phyloP scores from a whole-genome alignment of 2,113 vertebrate species.

The Thomomys bottae region DNA sequence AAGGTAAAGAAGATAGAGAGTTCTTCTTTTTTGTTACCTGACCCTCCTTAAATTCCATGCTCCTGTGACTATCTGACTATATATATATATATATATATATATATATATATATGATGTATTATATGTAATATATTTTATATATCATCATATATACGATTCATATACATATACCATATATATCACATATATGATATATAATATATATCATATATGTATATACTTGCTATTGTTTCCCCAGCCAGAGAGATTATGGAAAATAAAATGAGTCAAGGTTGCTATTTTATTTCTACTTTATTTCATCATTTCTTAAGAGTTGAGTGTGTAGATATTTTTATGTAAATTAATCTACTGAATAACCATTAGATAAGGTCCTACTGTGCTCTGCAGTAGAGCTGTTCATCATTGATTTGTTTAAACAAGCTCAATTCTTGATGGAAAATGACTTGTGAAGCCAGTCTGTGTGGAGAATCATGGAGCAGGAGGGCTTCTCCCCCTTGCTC shows the following conservation, averaged over 20 bases:
- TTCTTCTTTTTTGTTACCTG: not conserved
- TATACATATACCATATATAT: no score
- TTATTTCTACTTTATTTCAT: not conserved
- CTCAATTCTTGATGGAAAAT: conserved; percentile 37
- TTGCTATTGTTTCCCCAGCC: not conserved
- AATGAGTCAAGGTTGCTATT: not conserved
- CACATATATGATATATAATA: no score
- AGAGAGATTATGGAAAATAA: conserved; percentile 5
- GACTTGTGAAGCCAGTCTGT: not conserved
- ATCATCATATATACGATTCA: no score
- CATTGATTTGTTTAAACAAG: conserved; percentile 60
- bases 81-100: not conserved
- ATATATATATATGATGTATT: no score
- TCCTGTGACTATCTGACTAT: not conserved
- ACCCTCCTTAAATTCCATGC: not conserved
- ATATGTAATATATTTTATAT: no score
- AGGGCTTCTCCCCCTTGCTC: conserved; percentile 18
- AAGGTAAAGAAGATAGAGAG: not conserved
- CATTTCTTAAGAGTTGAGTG: not conserved
- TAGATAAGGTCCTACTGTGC: conserved; percentile 38
- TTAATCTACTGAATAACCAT: conserved; percentile 37
- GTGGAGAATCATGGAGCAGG: conserved; percentile 27
- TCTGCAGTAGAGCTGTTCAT: conserved; percentile 11
- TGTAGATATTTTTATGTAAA: conserved; percentile 57
- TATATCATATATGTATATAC: no score